Evolutionary conservation across 2,888 invertebrate genomes (phyloP), one percentile per base, ranked within the genome.

Genomic region (Lathronympha strigana): DNA sequence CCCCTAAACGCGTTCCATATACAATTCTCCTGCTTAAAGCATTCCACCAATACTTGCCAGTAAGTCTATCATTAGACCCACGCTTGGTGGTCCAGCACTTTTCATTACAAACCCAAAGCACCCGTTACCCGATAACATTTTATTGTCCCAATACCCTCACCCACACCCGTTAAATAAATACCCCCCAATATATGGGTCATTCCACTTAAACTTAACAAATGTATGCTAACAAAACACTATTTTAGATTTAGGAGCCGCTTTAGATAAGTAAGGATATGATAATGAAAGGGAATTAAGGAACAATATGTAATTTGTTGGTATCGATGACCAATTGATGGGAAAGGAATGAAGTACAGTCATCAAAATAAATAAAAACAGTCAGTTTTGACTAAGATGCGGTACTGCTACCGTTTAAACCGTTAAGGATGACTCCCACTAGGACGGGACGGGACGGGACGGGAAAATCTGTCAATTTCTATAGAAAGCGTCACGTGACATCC

Each of bases 11-110:
- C n/a, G n/a, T n/a, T n/a, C n/a, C n/a, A n/a, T n/a, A n/a, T n/a
- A n/a, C n/a, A n/a, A n/a, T n/a, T n/a, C 57, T 57, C 19, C 57
- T 25, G 43, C 43, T 66, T 54, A 66, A 66, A 21, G 31, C 19
- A 66, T 64, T 45, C 58, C 45, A 49, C 47, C 40, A 66, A 53
- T 61, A 49, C 54, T 45, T 21, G 25, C 55, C 55, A 19, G 38
- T 61, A 54, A 38, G 40, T 60, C 62, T 36, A 61, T 33, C 45
- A 31, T 23, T 36, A 50, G 23, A 36, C 21, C 50, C 60, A 47
- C 68, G 36, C 77, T 76, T 78, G 89, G 89, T 88, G 88, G 89
- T 89, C 89, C 76, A 74, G 71, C 76, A 73, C 76, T 79, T 84
- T 73, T 84, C 82, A 86, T 83, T 84, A 80, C 78, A 64, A 68